Base-by-base conservation (phyloP, 2,113 vertebrate genomes). In the Chaenogobius annularis region DNA sequence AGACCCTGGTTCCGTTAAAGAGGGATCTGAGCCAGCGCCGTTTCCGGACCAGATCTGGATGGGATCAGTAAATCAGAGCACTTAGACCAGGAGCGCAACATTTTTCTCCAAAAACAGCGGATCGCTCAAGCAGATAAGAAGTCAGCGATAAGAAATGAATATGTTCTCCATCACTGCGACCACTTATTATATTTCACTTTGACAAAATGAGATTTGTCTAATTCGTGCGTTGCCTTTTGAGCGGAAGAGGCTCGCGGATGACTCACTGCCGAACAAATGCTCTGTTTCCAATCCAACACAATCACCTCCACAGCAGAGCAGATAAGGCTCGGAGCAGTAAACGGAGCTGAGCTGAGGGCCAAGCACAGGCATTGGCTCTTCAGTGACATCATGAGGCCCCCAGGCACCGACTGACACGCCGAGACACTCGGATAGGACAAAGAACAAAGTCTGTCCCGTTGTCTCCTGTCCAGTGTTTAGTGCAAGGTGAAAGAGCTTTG, bases 241-340 rank as follows among this genome's bases (percentile, higher is more conserved):
- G 37, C 79, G 87, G 83, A 88, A 92, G 87, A 81, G 84, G 81
- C 70, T 59, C 37, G 48, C 13, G 54, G 64, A 81, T 90, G 90
- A 90, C 75, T 90, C 89, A 92, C 81, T 70, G 81, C 78, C 22
- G 50, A 72, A 0, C 84, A 85, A 88, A 80, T 83, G 63, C 77
- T 90, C 89, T 90, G 89, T 80, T 90, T 83, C 83, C 87, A 87
- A 89, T 90, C 85, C 67, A 85, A 85, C 80, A 66, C 72, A 87
- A 92, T 92, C 89, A 84, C 74, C 35, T 79, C 83, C 77, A 80
- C 83, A 40, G 83, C 77, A 46, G 72, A 85, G 78, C 69, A 80
- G 86, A 90, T 89, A 89, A 87, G 87, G 73, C 70, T 20, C 58
- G 13, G 72, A 85, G 90, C 83, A 72, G 69, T 88, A 90, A 90